Base-by-base conservation (phyloP, 2,113 vertebrate species). In the Pristiophorus japonicus region DNA sequence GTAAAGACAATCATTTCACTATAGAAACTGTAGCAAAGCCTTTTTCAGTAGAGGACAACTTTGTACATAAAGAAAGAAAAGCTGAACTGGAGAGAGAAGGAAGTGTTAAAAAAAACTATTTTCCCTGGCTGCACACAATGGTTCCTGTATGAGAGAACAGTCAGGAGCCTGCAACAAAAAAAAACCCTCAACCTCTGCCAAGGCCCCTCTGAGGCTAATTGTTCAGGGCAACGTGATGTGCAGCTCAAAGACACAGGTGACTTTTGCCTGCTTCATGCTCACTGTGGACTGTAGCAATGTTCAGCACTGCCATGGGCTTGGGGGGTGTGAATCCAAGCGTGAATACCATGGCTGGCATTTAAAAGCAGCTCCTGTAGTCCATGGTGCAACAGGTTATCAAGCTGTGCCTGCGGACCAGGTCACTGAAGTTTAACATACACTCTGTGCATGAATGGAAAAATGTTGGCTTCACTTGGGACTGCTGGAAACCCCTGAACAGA, bases 351-450 rank as follows among this genome's bases (percentile, higher is more conserved):
- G 95, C 91, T 38, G 55, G 95, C 96, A 95, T 95, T 96, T 95
- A 96, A 95, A 96, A 0, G 0, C 96, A 95, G 91, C 73, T 96
- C 66, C 95, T 87, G 96, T 14, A 96, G 96, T 81, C 65, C 93
- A 90, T 96, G 95, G 96, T 96, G 96, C 96, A 96, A 96, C 90
- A 96, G 95, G 95, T 96, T 96, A 96, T 38, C 88, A 63, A 10
- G 1, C 62, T 38, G 59, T 42, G 59, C 59, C 88, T 63, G n/a
- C n/a, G n/a, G n/a, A n/a, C 14, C 55, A 59, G 55, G 12, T 59
- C 30, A 91, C 11, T 91, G 87, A 62, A 59, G 30, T 62, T 42
- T 45, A 18, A 42, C 38, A 81, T 81, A 45, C 63, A 93, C 3
- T 20, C 38, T 67, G 18, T 67, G 63, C 38, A 47, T 14, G 20